These are phyloP conservation scores for Anarrhichthys ocellatus DNA, from an alignment of 2,113 vertebrate species.

Conservation along the genomic window DNA sequence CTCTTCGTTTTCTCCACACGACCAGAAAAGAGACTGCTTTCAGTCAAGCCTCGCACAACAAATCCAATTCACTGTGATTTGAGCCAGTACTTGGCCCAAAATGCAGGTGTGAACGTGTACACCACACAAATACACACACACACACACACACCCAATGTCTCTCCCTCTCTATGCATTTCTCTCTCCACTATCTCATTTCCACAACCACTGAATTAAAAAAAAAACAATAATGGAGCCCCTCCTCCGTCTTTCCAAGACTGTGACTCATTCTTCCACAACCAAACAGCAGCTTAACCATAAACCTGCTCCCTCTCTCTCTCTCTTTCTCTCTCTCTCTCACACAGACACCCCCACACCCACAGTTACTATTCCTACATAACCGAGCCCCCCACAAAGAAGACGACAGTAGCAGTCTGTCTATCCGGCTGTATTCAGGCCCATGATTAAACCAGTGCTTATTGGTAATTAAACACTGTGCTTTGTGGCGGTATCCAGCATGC, in stretches of 20 bases:
- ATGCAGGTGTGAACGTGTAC: slow-evolving; percentile 65
- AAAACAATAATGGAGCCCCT: slow-evolving; percentile 57
- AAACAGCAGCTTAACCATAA: slow-evolving; percentile 51
- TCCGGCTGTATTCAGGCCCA: slow-evolving; percentile 52
- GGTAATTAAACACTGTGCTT: slow-evolving; percentile 80
- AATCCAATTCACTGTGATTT: slow-evolving; percentile 67
- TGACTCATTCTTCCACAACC: slow-evolving; percentile 51
- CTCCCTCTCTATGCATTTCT: slow-evolving; percentile 18
- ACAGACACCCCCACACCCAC: slow-evolving; percentile 31
- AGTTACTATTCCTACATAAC: slow-evolving; percentile 25
- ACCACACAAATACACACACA: slow-evolving; percentile 1
- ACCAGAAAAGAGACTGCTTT: slow-evolving; percentile 65
- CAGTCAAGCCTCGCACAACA: slow-evolving; percentile 63
- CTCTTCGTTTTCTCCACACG: slow-evolving; percentile 62
- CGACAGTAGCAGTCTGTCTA: slow-evolving; percentile 67
- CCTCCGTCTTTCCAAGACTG: slow-evolving; percentile 8
- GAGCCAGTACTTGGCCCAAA: slow-evolving; percentile 68
- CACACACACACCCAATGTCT: slow-evolving; percentile 4
- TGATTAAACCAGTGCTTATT: slow-evolving; percentile 77
- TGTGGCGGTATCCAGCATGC: slow-evolving; percentile 73
- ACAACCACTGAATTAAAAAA: slow-evolving; percentile 50
- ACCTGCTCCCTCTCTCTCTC: neutral
- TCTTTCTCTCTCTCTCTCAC: neutral
- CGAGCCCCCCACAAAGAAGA: slow-evolving; percentile 45
- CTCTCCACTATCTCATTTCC: slow-evolving; percentile 51